phyloP scores from a whole-genome alignment of 2,888 invertebrate genomes.

The Falcaria lacertinaria region DNA sequence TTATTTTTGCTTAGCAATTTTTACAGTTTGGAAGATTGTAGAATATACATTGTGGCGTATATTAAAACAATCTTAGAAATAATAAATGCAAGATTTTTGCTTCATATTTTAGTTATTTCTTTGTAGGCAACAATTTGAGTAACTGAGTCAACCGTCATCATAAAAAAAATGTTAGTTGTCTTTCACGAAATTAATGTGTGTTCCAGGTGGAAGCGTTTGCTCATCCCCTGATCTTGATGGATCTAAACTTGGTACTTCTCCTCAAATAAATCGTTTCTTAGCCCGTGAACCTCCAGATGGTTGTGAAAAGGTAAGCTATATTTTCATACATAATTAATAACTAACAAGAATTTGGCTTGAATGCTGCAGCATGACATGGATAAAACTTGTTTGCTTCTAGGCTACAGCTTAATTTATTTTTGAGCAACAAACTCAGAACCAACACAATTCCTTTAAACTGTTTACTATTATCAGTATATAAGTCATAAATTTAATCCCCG shows the following conservation, averaged over 20 bases:
- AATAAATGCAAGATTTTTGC: not conserved
- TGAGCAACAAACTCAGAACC: too few species aligned
- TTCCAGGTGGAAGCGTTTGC: slow-evolving; percentile 85
- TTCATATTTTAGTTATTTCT: not conserved
- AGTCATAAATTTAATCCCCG: too few species aligned
- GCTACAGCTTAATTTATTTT: too few species aligned
- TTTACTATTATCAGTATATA: too few species aligned
- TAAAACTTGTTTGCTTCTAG: too few species aligned
- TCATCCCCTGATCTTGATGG: slow-evolving; percentile 88
- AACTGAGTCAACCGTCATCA: slow-evolving; percentile 7
- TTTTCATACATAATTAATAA: not conserved
- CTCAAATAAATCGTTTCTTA: slow-evolving; percentile 90
- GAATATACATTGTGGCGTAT: slow-evolving; percentile 9
- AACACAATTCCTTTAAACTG: too few species aligned
- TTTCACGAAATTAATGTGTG: not conserved
- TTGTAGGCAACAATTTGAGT: not conserved
- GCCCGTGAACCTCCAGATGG: slow-evolving; percentile 94
- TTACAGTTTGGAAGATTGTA: slow-evolving; percentile 2
- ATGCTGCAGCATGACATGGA: too few species aligned
- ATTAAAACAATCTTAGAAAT: not conserved
- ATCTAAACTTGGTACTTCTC: slow-evolving; percentile 87
- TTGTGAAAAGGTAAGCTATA: slow-evolving; percentile 84
- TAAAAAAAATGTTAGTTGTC: slow-evolving; percentile 7
- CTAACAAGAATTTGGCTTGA: too few species aligned
- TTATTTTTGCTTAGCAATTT: not conserved